These are phyloP conservation scores for Cygnus buccinator DNA, from an alignment of 2,113 vertebrate genomes.

Conservation along the genomic window DNA sequence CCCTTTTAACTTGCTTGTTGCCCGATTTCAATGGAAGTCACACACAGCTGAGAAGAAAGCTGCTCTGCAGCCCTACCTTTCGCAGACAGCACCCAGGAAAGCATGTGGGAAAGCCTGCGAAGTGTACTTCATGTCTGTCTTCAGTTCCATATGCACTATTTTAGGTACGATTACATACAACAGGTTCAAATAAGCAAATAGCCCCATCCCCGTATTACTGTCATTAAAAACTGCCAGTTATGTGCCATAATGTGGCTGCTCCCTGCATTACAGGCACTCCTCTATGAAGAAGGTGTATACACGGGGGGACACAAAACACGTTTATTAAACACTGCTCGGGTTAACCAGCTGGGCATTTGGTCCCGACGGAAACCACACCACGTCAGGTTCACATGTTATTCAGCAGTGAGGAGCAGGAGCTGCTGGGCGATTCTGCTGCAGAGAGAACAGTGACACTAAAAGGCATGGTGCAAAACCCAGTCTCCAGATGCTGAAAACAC, in stretches of 20 bases:
- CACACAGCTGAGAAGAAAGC: not conserved
- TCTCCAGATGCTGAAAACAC: not conserved
- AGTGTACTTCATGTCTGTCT: not conserved
- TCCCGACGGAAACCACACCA: not conserved
- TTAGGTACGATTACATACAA: not conserved
- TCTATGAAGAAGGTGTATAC: slow-evolving; percentile 14
- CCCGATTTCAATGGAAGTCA: not conserved
- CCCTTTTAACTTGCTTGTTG: not conserved
- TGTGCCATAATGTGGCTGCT: not conserved
- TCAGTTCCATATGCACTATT: not conserved
- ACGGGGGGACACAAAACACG: slow-evolving; percentile 10
- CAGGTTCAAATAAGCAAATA: slow-evolving; percentile 2
- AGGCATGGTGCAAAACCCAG: not conserved
- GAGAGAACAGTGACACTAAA: not conserved
- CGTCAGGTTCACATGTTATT: not conserved
- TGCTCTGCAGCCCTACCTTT: not conserved
- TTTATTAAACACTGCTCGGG: not conserved
- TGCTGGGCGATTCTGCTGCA: accelerated
- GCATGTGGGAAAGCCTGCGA: not conserved
- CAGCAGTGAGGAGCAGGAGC: not conserved
- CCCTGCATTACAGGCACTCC: slow-evolving; percentile 32
- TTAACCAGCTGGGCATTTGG: not conserved
- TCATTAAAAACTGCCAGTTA: slow-evolving; percentile 39
- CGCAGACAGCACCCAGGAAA: not conserved
- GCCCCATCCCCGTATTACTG: not conserved